Conservation (phyloP, 2,888 invertebrate genomes). For the Cotesia congregata region DNA sequence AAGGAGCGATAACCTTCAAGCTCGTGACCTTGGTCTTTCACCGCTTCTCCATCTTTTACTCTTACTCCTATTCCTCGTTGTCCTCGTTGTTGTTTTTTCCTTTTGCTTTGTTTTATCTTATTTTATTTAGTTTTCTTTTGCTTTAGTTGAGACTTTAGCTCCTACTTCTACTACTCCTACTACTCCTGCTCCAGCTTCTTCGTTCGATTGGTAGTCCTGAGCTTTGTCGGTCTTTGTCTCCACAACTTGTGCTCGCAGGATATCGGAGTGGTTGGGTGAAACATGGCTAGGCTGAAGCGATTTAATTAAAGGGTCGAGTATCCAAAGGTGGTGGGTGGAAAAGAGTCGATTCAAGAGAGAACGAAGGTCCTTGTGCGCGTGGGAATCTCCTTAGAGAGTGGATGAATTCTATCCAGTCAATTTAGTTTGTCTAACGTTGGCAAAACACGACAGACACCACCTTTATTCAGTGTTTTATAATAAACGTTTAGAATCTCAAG, state of each 20-base stretch:
- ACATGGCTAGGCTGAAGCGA: constrained; percentile 56
- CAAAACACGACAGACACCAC: background rate
- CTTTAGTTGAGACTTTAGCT: background rate
- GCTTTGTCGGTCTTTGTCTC: constrained; percentile 15
- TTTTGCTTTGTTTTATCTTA: constrained; percentile 35
- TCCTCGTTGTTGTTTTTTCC: constrained; percentile 54
- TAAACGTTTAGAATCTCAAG: background rate
- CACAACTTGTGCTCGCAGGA: constrained; percentile 23
- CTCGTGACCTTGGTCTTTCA: constrained; percentile 63
- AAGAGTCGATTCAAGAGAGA: constrained; percentile 42
- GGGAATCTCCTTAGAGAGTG: constrained; percentile 34
- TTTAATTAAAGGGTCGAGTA: constrained; percentile 63
- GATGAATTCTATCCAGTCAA: constrained; percentile 30
- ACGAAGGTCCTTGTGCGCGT: constrained; percentile 31
- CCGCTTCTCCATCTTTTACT: constrained; percentile 25
- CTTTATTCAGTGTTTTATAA: background rate
- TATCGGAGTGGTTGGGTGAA: constrained; percentile 50
- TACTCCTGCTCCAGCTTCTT: background rate
- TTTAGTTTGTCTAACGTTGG: constrained; percentile 13
- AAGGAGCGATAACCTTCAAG: constrained; percentile 63
- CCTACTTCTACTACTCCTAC: too few relatives aligned
- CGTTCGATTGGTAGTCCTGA: constrained; percentile 14
- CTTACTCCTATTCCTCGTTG: background rate
- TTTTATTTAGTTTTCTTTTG: constrained; percentile 9
- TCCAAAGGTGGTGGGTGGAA: constrained; percentile 35